Base-by-base conservation (phyloP, 2,888 invertebrate species). In the Pseudoips prasinana region DNA sequence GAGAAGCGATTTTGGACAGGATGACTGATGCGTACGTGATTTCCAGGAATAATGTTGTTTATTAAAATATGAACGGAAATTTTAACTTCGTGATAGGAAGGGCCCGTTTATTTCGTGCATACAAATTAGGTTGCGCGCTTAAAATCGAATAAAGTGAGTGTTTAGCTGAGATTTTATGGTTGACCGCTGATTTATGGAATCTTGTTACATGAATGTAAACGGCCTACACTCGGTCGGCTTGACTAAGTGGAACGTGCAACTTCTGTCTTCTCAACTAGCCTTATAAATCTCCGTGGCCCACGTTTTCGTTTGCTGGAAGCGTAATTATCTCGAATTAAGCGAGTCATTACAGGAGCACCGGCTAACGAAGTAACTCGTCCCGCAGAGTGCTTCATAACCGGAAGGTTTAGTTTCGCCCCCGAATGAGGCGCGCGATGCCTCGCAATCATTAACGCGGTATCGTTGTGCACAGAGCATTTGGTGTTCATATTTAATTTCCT, bases 251-350 rank as follows among this genome's bases (percentile, higher is more conserved):
- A 56, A 63, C 58, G 61, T 55, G 63, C 53, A 59, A 60, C 58
- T 62, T 62, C 58, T 49, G 59, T 64, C 59, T 46, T 41, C 37
- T 25, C 32, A 58, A 67, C 69, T 62, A 61, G 69, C 66, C 64
- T 57, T 67, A 80, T 79, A 80, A 77, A 76, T 78, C 73, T 66
- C 64, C 64, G 50, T 58, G 53, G 70, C 65, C 67, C 70, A 75
- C 76, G 74, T 80, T 75, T 73, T 64, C 65, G 66, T 71, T 74
- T 68, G 62, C 64, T 73, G 63, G 72, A 58, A 74, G 72, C 67
- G 70, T 81, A 79, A 85, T 85, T 85, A 85, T 83, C 72, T 79
- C 75, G 74, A 81, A 84, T 84, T 84, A 80, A 82, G 73, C 77
- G 73, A 77, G 75, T 82, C 77, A 76, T 81, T 84, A 82, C 73